Evolutionary conservation across 2,113 vertebrate species (phyloP).

Genomic region (Anarrhichthys ocellatus): DNA sequence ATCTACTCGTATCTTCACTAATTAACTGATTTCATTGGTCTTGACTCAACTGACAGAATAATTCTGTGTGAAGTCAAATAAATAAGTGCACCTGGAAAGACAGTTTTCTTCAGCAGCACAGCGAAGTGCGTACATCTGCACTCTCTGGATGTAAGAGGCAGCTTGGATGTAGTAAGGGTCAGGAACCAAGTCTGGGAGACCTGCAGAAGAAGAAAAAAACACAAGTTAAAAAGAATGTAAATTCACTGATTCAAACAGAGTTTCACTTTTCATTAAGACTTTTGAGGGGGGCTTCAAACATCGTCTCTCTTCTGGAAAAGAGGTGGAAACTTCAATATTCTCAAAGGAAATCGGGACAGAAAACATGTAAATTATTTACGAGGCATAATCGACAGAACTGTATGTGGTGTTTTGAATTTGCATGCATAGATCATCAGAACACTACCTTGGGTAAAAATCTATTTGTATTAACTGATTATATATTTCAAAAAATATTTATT

Average conservation of each 20-base stretch:
- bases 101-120: slow-evolving; percentile 88
- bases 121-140: slow-evolving; percentile 85
- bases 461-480: neutral
- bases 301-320: neutral
- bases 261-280: neutral
- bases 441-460: neutral
- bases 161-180: slow-evolving; percentile 87
- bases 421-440: neutral
- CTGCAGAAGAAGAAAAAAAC: slow-evolving; percentile 55
- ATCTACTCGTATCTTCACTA: neutral
- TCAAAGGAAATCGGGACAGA: neutral
- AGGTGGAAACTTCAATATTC: neutral
- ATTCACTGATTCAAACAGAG: neutral
- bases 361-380: neutral
- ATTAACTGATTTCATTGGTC: neutral
- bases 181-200: slow-evolving; percentile 86
- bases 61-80: neutral
- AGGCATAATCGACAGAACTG: neutral
- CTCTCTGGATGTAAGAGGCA: slow-evolving; percentile 84
- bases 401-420: neutral
- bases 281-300: neutral
- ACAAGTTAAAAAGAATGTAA: neutral
- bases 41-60: neutral
- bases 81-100: slow-evolving; percentile 80
- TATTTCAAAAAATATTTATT: no score